phyloP scores from a whole-genome alignment of 1,140 invertebrate species.

The Babylonia areolata region DNA sequence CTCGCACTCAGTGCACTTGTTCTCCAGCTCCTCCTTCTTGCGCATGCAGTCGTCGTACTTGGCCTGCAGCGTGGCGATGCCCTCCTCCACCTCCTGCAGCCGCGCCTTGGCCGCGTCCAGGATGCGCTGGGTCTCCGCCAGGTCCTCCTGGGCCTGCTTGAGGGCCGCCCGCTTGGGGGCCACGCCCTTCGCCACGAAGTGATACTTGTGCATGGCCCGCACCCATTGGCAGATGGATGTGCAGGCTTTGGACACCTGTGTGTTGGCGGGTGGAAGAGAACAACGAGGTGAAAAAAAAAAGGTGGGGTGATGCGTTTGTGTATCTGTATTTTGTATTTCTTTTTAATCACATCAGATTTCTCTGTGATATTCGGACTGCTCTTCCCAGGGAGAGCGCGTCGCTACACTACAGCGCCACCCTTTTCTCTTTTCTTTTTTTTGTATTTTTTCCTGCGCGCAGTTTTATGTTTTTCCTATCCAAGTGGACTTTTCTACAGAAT shows the following conservation, averaged over 20 bases:
- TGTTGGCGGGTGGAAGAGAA: no score
- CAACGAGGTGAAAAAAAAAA: no score
- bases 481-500: no score
- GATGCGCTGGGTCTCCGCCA: conserved; percentile 73
- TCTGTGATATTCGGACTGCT: no score
- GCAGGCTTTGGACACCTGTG: conserved; percentile 88
- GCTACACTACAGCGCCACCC: no score
- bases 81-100: conserved; percentile 74
- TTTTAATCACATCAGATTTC: no score
- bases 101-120: conserved; percentile 73
- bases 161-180: conserved; percentile 76
- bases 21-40: conserved; percentile 76
- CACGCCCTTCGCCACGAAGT: conserved; percentile 75
- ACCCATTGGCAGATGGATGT: conserved; percentile 94
- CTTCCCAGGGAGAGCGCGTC: no score
- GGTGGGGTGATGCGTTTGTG: no score
- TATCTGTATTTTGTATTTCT: no score
- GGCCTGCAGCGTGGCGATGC: conserved; percentile 76
- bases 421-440: no score
- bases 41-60: conserved; percentile 76
- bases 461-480: no score
- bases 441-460: no score
- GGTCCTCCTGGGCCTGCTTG: conserved; percentile 69
- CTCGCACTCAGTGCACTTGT: conserved; percentile 75
- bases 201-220: conserved; percentile 89